phyloP scores from a whole-genome alignment of 2,797 vertebrate genomes.

The Argya squamiceps region DNA sequence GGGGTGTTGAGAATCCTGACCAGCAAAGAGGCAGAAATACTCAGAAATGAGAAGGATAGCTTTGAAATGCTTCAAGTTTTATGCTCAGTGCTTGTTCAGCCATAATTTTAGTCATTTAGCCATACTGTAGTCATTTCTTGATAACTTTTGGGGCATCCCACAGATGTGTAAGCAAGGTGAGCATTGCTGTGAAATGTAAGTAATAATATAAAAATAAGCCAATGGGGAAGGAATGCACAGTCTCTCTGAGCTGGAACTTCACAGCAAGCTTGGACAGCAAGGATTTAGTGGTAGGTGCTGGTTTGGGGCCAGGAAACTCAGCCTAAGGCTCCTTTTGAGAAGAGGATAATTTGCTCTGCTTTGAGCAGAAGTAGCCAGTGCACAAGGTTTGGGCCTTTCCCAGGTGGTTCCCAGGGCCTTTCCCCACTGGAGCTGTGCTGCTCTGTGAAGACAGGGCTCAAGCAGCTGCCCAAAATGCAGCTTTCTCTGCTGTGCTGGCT shows the following conservation, averaged over 20 bases:
- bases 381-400: background rate
- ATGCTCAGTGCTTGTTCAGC: background rate
- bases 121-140: background rate
- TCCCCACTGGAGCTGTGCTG: background rate
- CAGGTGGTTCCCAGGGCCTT: too few species aligned
- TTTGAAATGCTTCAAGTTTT: rapidly evolving
- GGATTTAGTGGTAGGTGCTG: background rate
- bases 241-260: background rate
- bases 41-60: background rate
- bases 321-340: background rate
- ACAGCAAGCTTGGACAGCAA: background rate
- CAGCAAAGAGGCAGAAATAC: background rate
- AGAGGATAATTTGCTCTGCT: background rate
- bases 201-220: background rate
- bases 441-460: rapidly evolving
- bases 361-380: background rate
- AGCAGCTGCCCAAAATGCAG: background rate
- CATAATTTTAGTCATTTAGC: background rate
- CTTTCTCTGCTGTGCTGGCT: background rate
- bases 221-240: background rate
- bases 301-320: background rate
- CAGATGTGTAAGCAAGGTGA: background rate
- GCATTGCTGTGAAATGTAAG: background rate
- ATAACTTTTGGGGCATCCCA: background rate
- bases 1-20: background rate